Evolutionary conservation across 35 echinoderm and acorn worm genomes (phyloP).

Genomic region (Ophioderma brevispina): DNA sequence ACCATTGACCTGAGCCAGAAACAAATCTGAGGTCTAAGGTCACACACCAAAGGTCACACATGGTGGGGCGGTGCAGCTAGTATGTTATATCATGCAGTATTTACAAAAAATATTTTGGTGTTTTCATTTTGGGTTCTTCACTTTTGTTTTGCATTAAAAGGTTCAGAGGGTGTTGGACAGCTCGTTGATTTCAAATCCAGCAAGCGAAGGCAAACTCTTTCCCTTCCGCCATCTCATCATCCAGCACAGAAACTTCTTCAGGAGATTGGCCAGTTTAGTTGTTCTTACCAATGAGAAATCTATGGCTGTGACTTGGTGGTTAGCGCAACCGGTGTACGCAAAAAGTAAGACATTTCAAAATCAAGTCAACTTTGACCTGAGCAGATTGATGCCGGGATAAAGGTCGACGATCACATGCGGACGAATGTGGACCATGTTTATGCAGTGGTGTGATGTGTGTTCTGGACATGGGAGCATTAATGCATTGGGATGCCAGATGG

Average conservation of each 20-base stretch:
- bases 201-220: background rate
- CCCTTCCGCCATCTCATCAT: background rate
- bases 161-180: constrained; percentile 56
- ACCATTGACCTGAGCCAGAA: too few relatives aligned
- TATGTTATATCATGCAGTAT: too few relatives aligned
- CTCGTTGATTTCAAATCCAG: constrained; percentile 32
- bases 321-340: constrained; percentile 93
- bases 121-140: too few relatives aligned
- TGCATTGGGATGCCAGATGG: constrained; percentile 90
- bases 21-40: too few relatives aligned
- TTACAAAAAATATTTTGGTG: too few relatives aligned
- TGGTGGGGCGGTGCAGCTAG: too few relatives aligned
- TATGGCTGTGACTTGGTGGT: constrained; percentile 95
- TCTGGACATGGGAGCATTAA: constrained; percentile 81
- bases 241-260: background rate
- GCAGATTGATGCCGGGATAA: constrained; percentile 78
- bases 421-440: constrained; percentile 87
- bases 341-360: constrained; percentile 23
- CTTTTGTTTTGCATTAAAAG: constrained; percentile 23
- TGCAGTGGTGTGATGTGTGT: constrained; percentile 96
- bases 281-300: constrained; percentile 84
- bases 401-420: constrained; percentile 86
- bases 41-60: too few relatives aligned
- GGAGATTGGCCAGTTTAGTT: constrained; percentile 86
- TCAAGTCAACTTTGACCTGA: constrained; percentile 34